phyloP scores from a whole-genome alignment of 2,888 invertebrate genomes.

The Ligdia adustata region DNA sequence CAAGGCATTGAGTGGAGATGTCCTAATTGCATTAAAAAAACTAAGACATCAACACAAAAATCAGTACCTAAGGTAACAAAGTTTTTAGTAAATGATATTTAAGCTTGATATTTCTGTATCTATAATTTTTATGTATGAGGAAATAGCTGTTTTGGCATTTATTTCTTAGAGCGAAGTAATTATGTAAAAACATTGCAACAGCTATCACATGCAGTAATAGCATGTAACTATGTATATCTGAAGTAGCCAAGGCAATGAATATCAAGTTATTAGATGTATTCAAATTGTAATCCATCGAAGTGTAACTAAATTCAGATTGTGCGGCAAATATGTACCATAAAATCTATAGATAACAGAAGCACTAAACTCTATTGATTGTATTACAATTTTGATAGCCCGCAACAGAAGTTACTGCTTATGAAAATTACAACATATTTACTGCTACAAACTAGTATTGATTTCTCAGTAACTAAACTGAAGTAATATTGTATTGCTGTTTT shows the following conservation, averaged over 20 bases:
- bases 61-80: constrained; percentile 54
- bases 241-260: too few relatives aligned
- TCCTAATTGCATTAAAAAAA: constrained; percentile 89
- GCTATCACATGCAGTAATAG: too few relatives aligned
- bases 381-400: constrained; percentile 4
- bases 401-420: too few relatives aligned
- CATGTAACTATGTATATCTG: too few relatives aligned
- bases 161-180: too few relatives aligned
- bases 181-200: too few relatives aligned
- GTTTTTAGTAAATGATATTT: too few relatives aligned
- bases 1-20: constrained; percentile 95
- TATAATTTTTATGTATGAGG: too few relatives aligned
- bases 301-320: constrained; percentile 20
- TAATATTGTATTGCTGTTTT: neutral
- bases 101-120: too few relatives aligned
- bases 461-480: neutral
- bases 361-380: constrained; percentile 3
- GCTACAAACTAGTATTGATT: neutral
- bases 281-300: constrained; percentile 13
- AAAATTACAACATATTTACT: too few relatives aligned
- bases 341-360: constrained; percentile 15
- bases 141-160: too few relatives aligned
- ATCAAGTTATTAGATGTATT: constrained; percentile 1
- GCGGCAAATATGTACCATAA: constrained; percentile 13
- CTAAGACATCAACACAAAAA: constrained; percentile 55